Percentiles rank a stretch among this genome's conserved stretches.
Evolutionary conservation across 2,797 vertebrate species (phyloP).

Genomic region (Coranthus polyacanthus): DNA sequence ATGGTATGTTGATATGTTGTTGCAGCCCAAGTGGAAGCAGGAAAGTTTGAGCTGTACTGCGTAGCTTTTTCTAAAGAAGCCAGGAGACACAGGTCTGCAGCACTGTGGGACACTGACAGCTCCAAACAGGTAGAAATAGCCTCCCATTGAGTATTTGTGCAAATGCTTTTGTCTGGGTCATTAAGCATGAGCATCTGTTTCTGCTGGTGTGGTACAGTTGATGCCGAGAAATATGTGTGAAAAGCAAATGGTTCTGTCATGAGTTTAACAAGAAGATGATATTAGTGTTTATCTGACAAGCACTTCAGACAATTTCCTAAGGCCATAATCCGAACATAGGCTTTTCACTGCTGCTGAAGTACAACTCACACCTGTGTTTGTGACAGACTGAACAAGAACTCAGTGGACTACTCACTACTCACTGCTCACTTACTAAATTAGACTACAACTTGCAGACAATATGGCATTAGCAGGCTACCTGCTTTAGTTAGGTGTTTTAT

Average conservation of each 20-base stretch:
- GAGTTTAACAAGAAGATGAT: constrained; percentile 14
- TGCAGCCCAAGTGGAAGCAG: constrained; percentile 10
- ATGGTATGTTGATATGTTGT: too few relatives aligned
- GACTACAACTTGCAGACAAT: background rate
- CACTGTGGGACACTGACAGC: constrained; percentile 42
- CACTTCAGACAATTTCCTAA: constrained; percentile 11
- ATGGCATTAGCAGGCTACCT: background rate
- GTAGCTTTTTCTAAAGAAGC: constrained; percentile 23
- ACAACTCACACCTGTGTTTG: constrained; percentile 11
- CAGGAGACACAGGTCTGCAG: constrained; percentile 25
- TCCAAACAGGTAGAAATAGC: constrained; percentile 23
- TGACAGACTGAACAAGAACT: too few relatives aligned
- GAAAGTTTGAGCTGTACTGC: constrained; percentile 20
- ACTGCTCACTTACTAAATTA: background rate
- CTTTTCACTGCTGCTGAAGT: constrained; percentile 17
- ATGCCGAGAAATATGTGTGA: background rate
- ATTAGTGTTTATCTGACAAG: constrained; percentile 16
- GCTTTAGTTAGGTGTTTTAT: background rate
- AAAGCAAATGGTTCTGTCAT: constrained; percentile 23
- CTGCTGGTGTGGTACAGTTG: constrained; percentile 13
- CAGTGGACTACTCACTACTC: background rate
- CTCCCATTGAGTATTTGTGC: constrained; percentile 43
- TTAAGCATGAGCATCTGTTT: constrained; percentile 28
- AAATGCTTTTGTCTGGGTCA: constrained; percentile 39
- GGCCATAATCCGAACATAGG: constrained; percentile 12